phyloP scores from a whole-genome alignment of 2,888 invertebrate genomes.

The Hypercompe scribonia region DNA sequence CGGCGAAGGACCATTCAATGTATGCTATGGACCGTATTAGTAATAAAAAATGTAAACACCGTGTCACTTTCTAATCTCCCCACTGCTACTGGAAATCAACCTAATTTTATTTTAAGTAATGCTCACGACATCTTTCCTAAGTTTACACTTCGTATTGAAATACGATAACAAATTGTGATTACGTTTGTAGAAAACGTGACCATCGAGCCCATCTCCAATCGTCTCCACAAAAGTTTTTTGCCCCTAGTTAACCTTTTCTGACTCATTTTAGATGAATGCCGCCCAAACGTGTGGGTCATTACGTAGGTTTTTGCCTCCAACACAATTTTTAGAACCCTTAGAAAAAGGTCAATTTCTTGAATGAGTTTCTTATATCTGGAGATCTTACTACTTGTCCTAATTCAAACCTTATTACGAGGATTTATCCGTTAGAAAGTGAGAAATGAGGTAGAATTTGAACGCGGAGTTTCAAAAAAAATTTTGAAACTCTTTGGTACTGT shows the following conservation, averaged over 20 bases:
- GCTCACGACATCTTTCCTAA: background rate
- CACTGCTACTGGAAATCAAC: background rate
- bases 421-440: background rate
- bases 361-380: conserved; percentile 9
- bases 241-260: conserved; percentile 24
- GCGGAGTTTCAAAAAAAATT: background rate
- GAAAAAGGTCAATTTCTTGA: conserved; percentile 19
- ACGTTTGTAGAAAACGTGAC: conserved; percentile 20
- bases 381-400: conserved; percentile 5
- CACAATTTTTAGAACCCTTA: conserved; percentile 16
- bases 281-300: conserved; percentile 31
- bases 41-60: too few species aligned
- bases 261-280: conserved; percentile 33
- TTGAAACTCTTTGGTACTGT: background rate
- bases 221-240: conserved; percentile 24
- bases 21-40: too few species aligned
- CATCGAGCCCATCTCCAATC: conserved; percentile 20
- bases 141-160: conserved; percentile 11
- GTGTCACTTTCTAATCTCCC: background rate
- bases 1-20: too few species aligned
- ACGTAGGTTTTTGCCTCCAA: conserved; percentile 19
- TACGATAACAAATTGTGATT: conserved; percentile 1
- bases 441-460: background rate
- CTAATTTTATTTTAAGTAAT: conserved; percentile 1
- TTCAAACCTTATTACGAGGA: background rate